Evolutionary conservation across 1,140 invertebrate genomes (phyloP).

Genomic region (Araneus ventricosus): DNA sequence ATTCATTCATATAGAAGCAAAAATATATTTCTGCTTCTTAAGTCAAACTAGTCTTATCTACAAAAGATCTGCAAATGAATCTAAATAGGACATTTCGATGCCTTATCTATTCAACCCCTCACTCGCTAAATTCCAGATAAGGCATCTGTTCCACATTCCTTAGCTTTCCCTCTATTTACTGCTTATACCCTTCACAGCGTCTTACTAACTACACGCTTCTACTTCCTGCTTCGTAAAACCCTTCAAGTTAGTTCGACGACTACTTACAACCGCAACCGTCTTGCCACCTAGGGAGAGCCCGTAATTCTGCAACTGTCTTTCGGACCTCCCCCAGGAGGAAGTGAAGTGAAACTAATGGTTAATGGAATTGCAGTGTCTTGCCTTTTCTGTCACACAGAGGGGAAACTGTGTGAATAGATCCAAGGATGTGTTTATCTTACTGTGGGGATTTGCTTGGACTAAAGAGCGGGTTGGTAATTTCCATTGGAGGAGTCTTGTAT

Average conservation of each 20-base stretch:
- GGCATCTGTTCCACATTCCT: too few relatives aligned
- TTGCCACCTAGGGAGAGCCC: neutral
- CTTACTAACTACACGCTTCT: neutral
- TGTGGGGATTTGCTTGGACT: neutral
- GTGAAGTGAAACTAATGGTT: constrained; percentile 57
- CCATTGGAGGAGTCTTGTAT: neutral
- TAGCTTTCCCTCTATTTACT: neutral
- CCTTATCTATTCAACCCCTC: too few relatives aligned
- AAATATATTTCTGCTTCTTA: too few relatives aligned
- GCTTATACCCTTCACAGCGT: neutral
- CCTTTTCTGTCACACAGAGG: neutral
- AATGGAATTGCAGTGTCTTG: constrained; percentile 57
- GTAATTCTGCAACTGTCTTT: constrained; percentile 20
- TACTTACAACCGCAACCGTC: neutral
- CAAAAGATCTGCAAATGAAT: too few relatives aligned
- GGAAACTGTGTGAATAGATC: constrained; percentile 31
- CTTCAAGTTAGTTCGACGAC: neutral
- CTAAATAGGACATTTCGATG: too few relatives aligned
- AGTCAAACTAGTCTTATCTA: too few relatives aligned
- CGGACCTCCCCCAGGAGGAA: constrained; percentile 25
- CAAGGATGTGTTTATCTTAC: neutral
- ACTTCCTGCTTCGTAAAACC: neutral
- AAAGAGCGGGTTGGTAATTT: constrained; percentile 17
- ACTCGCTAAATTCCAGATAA: too few relatives aligned
- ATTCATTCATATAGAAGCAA: too few relatives aligned